These are phyloP conservation scores for Sciurus carolinensis DNA, from an alignment of 2,797 vertebrate genomes.

Conservation along the genomic window DNA sequence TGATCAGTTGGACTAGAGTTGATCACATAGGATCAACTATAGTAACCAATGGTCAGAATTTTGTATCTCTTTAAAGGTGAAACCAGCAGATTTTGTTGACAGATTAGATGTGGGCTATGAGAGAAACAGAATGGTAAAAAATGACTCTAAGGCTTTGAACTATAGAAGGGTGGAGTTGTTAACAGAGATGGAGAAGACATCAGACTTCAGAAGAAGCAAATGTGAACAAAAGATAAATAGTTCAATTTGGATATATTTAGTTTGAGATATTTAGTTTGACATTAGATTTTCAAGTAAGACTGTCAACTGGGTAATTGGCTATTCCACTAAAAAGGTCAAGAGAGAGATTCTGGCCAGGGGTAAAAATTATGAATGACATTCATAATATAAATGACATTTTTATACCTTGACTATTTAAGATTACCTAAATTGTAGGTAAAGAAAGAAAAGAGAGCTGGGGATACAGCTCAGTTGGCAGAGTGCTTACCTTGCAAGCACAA, in stretches of 20 bases:
- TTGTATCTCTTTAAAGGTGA: neutral
- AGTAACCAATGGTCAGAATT: neutral
- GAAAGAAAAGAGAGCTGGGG: neutral
- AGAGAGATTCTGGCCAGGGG: neutral
- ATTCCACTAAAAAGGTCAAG: neutral
- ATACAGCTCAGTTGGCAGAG: too few relatives aligned
- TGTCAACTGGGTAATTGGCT: neutral
- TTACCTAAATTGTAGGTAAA: neutral
- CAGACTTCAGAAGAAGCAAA: neutral
- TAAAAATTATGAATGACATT: neutral
- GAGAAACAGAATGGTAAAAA: neutral
- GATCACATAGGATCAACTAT: neutral
- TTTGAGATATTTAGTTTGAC: neutral
- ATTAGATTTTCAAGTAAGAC: neutral
- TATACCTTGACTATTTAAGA: neutral
- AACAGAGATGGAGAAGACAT: neutral
- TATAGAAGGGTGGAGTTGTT: neutral
- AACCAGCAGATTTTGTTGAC: conserved; percentile 14
- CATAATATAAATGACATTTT: neutral
- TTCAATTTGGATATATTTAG: neutral
- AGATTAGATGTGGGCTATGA: neutral
- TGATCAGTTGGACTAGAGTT: neutral
- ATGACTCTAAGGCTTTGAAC: neutral
- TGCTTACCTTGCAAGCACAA: too few relatives aligned
- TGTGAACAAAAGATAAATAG: neutral